Evolutionary conservation across 2,888 invertebrate genomes (phyloP).

Genomic region (Adelognathus sp.): DNA sequence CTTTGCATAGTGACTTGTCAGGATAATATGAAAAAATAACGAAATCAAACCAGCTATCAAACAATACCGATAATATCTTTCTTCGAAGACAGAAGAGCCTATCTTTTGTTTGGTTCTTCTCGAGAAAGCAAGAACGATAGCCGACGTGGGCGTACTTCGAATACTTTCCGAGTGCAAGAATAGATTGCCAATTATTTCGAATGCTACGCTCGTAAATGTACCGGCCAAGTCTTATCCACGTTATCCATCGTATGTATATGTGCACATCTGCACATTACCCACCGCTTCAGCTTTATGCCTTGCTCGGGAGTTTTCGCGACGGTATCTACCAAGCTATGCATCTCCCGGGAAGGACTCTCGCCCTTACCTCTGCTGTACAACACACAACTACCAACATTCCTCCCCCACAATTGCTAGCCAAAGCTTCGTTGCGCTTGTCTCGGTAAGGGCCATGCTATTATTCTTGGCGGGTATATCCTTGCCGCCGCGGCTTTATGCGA

Average conservation of each 20-base stretch:
- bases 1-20: no score
- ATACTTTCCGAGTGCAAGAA: slow-evolving; percentile 51
- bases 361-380: slow-evolving; percentile 14
- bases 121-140: background rate
- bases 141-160: slow-evolving; percentile 37
- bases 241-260: slow-evolving; percentile 2
- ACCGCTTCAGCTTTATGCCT: slow-evolving; percentile 34
- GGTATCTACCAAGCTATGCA: slow-evolving; percentile 15
- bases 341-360: slow-evolving; percentile 8
- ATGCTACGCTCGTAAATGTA: slow-evolving; percentile 44
- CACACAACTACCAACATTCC: background rate
- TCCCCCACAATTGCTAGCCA: slow-evolving; percentile 40
- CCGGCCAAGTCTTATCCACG: slow-evolving; percentile 27
- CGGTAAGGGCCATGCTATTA: slow-evolving; percentile 26
- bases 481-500: slow-evolving; percentile 15
- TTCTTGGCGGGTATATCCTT: slow-evolving; percentile 26
- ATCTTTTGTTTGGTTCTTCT: background rate
- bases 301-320: slow-evolving; percentile 29
- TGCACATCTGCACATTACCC: background rate
- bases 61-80: no score
- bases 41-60: no score
- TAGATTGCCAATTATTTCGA: slow-evolving; percentile 56
- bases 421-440: slow-evolving; percentile 9
- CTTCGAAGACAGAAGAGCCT: background rate
- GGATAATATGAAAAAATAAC: slow-evolving; percentile 6